Conservation (phyloP, 2,888 invertebrate species). For the Hydrotaea cyrtoneurina region DNA sequence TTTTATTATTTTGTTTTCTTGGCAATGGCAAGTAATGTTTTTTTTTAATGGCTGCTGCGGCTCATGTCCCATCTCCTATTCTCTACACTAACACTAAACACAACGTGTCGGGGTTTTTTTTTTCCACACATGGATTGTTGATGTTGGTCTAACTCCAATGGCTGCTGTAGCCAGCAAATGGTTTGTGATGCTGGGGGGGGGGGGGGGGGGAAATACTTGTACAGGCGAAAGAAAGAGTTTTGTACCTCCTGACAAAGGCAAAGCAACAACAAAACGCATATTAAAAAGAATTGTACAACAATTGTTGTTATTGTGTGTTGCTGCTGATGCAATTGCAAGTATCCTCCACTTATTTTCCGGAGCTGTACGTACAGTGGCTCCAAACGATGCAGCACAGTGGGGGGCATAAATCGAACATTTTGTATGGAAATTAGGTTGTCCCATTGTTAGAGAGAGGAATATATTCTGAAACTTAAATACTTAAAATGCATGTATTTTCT, state of each 20-base stretch:
- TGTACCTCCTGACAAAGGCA: background rate
- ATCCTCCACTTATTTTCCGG: slow-evolving; percentile 19
- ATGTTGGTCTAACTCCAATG: slow-evolving; percentile 15
- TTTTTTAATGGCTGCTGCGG: too few relatives aligned
- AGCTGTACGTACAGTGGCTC: background rate
- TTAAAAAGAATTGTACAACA: slow-evolving; percentile 9
- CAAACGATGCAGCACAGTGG: background rate
- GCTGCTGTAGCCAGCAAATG: background rate
- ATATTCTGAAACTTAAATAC: too few relatives aligned
- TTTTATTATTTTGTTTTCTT: background rate
- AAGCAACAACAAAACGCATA: background rate
- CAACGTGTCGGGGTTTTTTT: too few relatives aligned
- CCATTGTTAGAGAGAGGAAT: too few relatives aligned
- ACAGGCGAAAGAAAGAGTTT: too few relatives aligned
- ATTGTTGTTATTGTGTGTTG: slow-evolving; percentile 28
- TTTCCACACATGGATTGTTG: slow-evolving; percentile 1
- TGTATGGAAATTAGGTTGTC: too few relatives aligned
- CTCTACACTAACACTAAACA: too few relatives aligned
- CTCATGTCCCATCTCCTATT: too few relatives aligned
- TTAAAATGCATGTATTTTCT: too few relatives aligned
- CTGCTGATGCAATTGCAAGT: slow-evolving; percentile 16
- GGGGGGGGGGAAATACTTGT: too few relatives aligned
- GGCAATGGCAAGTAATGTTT: background rate
- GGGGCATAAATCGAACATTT: too few relatives aligned
- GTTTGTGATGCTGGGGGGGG: slow-evolving; percentile 23